Evolutionary conservation across 2,888 invertebrate genomes (phyloP), one percentile per base, ranked within the genome.

Genomic region (Campaea margaritaria): DNA sequence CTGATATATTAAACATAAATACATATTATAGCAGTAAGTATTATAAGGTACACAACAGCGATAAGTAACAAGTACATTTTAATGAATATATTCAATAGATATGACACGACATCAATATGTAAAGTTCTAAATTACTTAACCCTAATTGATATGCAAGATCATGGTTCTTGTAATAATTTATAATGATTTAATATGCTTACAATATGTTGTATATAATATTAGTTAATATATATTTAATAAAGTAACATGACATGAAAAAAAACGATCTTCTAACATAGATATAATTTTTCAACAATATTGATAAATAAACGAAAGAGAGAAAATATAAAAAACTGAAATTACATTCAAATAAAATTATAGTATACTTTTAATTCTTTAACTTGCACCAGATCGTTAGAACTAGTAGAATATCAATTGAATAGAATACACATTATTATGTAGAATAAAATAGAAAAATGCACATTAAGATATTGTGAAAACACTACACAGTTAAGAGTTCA

Each of bases 111-210:
- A 86, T 81, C 82, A 79, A 61, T 73, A 64, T 75, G 74, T 68
- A 68, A 76, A 72, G 69, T 76, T 77, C 76, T 71, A 28, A 16
- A 46, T 36, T 27, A 42, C 34, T 48, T 52, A 59, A 38, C 0
- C 5, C 83, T 83, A 59, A 62, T 81, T 90, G 89, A 89, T 91
- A 91, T 89, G 89, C 84, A 82, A 79, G 71, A 72, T 73, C 66
- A 68, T 82, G 81, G 69, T 69, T 58, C 65, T 65, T 53, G 27
- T 62, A 43, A 50, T 12, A 38, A 1, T 12, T 31, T 31, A 31
- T 14, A 10, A 10, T 50, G 12, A 11, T 34, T 9, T 11, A 34
- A 34, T 34, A 11, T 34, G 11, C 10, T n/a, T n/a, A 36, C 12
- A 36, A 21, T 21, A 3, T 2, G 21, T 21, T 21, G 21, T n/a